Percentiles rank a stretch among this genome's conserved stretches.
Conservation (phyloP, 2,888 invertebrate species). For the Brachynemurus nebulosus region DNA sequence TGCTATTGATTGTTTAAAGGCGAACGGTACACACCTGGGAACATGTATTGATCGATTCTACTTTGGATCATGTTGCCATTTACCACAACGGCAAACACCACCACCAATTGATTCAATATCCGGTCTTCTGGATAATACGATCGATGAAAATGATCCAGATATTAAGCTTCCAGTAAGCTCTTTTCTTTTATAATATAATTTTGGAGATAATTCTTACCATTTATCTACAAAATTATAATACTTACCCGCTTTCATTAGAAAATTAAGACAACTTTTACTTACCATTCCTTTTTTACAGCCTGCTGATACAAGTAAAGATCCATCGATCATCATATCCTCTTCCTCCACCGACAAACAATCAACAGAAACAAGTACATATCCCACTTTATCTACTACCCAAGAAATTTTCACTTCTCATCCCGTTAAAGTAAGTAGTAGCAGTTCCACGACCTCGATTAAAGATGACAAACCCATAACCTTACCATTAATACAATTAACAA, state of each 20-base stretch:
- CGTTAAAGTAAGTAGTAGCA: no score
- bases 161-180: background rate
- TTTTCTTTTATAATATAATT: background rate
- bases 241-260: background rate
- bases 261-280: no score
- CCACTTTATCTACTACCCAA: no score
- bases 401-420: no score
- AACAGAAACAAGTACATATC: no score
- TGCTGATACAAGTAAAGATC: no score
- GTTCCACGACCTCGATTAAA: no score
- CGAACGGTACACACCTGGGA: conserved; percentile 81
- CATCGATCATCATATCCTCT: no score
- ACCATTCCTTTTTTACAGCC: no score
- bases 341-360: no score
- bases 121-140: conserved; percentile 45
- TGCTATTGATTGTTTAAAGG: conserved; percentile 80
- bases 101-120: conserved; percentile 22
- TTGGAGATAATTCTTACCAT: background rate
- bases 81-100: conserved; percentile 38
- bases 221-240: background rate
- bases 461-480: no score
- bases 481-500: no score
- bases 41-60: conserved; percentile 89
- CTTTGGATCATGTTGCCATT: conserved; percentile 83
- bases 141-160: conserved; percentile 34